Evolutionary conservation across 2,888 invertebrate genomes (phyloP).

Genomic region (Fragum fragum): DNA sequence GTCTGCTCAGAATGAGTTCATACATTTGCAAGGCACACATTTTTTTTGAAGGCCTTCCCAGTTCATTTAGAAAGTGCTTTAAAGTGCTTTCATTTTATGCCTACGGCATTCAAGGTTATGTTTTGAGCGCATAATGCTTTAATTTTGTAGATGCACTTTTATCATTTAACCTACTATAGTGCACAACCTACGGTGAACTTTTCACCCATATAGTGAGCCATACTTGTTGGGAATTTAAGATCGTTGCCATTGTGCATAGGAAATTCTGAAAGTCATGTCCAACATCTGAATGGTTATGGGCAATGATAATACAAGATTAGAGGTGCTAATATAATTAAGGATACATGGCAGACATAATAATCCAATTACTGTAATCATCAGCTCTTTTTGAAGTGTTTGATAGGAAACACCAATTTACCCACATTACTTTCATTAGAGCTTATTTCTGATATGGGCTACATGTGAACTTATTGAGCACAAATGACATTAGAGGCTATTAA

Average conservation of each 20-base stretch:
- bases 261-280: background rate
- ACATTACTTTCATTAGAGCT: background rate
- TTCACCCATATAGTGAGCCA: no score
- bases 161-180: no score
- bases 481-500: background rate
- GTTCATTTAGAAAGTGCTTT: no score
- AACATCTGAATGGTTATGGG: background rate
- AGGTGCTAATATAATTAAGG: slow-evolving; percentile 11
- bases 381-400: background rate
- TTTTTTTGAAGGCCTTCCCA: no score
- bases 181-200: no score
- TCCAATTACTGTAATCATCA: slow-evolving; percentile 4
- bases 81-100: no score
- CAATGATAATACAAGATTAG: background rate
- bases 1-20: no score
- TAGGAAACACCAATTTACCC: background rate
- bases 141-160: no score
- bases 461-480: background rate
- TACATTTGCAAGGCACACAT: no score
- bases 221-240: no score
- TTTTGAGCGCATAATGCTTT: no score
- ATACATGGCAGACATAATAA: slow-evolving; percentile 11
- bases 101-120: no score
- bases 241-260: background rate
- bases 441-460: background rate